phyloP scores from a whole-genome alignment of 2,888 invertebrate species.

The Dasysyrphus tricinctus region DNA sequence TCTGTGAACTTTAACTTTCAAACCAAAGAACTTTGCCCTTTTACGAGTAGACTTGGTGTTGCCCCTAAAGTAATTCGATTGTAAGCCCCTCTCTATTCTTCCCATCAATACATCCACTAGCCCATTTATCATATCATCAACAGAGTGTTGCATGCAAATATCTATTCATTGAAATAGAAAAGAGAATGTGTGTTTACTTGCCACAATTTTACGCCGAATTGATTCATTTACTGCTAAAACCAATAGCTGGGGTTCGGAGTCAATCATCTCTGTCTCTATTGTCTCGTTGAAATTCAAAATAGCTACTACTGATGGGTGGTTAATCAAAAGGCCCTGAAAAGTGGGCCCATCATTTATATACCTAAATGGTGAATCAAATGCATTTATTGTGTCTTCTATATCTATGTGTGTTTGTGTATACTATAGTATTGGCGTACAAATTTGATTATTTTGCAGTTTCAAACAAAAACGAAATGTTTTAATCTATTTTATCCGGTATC shows the following conservation, averaged over 20 bases:
- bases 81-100: not conserved
- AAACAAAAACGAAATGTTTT: conserved; percentile 65
- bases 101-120: not conserved
- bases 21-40: conserved; percentile 12
- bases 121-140: not conserved
- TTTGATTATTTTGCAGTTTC: conserved; percentile 66
- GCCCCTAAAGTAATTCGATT: conserved; percentile 6
- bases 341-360: conserved; percentile 15
- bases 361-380: not conserved
- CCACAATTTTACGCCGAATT: conserved; percentile 61
- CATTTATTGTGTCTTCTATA: not conserved
- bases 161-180: conserved; percentile 1
- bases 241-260: conserved; percentile 8
- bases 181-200: conserved; percentile 42
- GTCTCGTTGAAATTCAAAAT: conserved; percentile 19
- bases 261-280: conserved; percentile 39
- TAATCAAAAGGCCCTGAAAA: conserved; percentile 37
- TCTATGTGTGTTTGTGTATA: not conserved
- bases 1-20: not conserved
- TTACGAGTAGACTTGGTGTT: not conserved
- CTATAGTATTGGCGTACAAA: conserved; percentile 34
- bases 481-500: conserved; percentile 56
- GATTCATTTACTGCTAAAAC: conserved; percentile 50
- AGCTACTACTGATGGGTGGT: not conserved
- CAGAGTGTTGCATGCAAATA: conserved; percentile 9